Base-by-base conservation (phyloP, 1,140 invertebrate species). In the Asobara japonica region DNA sequence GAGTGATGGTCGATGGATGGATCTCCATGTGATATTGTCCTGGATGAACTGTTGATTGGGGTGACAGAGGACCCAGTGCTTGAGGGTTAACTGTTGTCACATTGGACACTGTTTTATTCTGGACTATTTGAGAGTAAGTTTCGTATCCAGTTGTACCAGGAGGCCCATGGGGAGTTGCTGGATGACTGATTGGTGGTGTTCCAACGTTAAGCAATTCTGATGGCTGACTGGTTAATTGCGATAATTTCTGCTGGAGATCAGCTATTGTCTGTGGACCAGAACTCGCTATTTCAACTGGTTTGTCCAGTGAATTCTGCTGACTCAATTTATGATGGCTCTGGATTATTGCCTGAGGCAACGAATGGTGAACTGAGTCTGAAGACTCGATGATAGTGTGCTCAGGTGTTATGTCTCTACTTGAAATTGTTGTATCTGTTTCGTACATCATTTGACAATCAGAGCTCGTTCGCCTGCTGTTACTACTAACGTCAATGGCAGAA, bases 101-200 rank as follows among this genome's bases (percentile, higher is more conserved):
- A 33, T 90, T 89, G 27, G 88, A 89, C 16, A 89, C 88, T 10
- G 91, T 72, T 79, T 91, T 90, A 61, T 91, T 90, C 72, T 91
- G 90, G 7, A 91, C 83, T 73, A 84, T 88, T 76, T 89, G 87
- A 84, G 91, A 89, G 60, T 91, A 90, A 0, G 84, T 79, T 61
- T 91, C 90, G 74, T 91, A 89, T 71, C 85, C 80, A 13, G 79
- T 76, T 65, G 84, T 77, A 13, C 79, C 80, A 65, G 88, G 87
- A 61, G 86, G 83, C 27, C 82, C 78, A 73, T 90, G 88, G 5
- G 91, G 90, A 0, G 91, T 91, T 5, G 89, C 86, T 16, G 90
- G 89, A 78, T 91, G 90, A 77, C 88, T 89, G 33, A 84, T 79
- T 69, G 88, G 83, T 3, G 84, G 88, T 45, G 89, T 90, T 22